phyloP scores from a whole-genome alignment of 1,140 invertebrate species.

The Caenorhabditis inopinata region DNA sequence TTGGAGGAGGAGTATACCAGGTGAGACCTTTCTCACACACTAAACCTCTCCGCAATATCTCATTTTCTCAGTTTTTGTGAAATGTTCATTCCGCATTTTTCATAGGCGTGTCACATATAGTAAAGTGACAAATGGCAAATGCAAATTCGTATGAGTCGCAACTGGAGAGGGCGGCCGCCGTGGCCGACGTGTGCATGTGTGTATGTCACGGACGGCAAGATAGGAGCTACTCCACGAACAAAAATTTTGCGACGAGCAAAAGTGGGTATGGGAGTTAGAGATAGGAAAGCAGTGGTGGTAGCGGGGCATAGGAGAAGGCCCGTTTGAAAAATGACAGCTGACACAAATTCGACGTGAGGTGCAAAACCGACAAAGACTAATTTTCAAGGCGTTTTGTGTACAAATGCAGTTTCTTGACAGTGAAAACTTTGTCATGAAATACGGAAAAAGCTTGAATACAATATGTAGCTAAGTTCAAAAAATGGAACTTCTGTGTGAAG shows the following conservation, averaged over 20 bases:
- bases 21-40: conserved; percentile 57
- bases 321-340: conserved; percentile 33
- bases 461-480: no score
- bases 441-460: no score
- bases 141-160: conserved; percentile 25
- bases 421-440: no score
- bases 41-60: conserved; percentile 8
- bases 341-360: not conserved
- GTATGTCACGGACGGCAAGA: conserved; percentile 11
- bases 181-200: conserved; percentile 2
- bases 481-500: no score
- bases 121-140: conserved; percentile 29
- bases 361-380: conserved; percentile 4
- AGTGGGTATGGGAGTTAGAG: conserved; percentile 13
- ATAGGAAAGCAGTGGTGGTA: conserved; percentile 33
- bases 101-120: not conserved
- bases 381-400: conserved; percentile 19
- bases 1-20: conserved; percentile 97
- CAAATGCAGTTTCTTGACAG: no score
- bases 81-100: not conserved
- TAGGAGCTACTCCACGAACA: conserved; percentile 30
- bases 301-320: not conserved
- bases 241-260: conserved; percentile 20
- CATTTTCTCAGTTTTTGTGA: conserved; percentile 26
- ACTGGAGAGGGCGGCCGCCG: no score